These are phyloP conservation scores for Cataglyphis livida DNA, from an alignment of 2,888 invertebrate species.

Conservation along the genomic window DNA sequence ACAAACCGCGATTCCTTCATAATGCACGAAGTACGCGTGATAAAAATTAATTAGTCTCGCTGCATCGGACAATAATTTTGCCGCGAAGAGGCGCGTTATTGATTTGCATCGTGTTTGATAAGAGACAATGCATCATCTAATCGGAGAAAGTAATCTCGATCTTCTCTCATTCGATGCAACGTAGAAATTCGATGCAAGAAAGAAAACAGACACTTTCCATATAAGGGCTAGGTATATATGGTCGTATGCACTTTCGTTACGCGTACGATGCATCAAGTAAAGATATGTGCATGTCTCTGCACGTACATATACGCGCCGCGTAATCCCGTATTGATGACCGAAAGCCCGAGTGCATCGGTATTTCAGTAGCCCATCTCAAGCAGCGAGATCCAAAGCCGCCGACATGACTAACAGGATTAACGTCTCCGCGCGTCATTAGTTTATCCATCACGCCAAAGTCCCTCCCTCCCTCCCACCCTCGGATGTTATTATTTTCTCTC, in stretches of 20 bases:
- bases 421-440: constrained; percentile 33
- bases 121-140: background rate
- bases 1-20: background rate
- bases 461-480: background rate
- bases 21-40: constrained; percentile 16
- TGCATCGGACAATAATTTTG: constrained; percentile 20
- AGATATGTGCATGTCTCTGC: constrained; percentile 6
- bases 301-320: background rate
- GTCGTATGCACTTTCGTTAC: background rate
- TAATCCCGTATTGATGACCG: constrained; percentile 44
- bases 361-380: constrained; percentile 43
- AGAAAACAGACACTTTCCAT: too few relatives aligned
- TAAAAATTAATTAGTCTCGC: constrained; percentile 22
- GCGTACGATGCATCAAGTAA: constrained; percentile 13
- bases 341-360: constrained; percentile 37
- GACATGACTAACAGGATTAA: constrained; percentile 48
- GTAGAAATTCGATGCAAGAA: background rate
- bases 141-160: background rate
- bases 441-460: constrained; percentile 10
- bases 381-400: background rate
- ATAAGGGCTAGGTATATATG: background rate
- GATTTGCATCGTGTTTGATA: background rate
- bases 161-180: background rate
- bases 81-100: background rate
- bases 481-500: constrained; percentile 10